Evolutionary conservation across 1,140 invertebrate species (phyloP).

Genomic region (Drosophila navojoa): DNA sequence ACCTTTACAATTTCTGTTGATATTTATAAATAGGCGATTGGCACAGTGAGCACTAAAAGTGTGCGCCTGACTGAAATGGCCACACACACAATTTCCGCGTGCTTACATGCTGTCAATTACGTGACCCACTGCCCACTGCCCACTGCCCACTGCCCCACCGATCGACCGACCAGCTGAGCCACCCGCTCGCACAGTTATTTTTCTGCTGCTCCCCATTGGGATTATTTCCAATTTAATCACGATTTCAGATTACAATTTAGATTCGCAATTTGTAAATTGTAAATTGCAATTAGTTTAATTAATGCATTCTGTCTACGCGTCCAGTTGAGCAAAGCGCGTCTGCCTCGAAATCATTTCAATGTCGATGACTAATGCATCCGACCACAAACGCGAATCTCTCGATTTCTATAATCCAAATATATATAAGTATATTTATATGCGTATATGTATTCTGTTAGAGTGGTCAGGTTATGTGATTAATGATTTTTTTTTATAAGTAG

Average conservation of each 20-base stretch:
- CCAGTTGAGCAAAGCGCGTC: conserved; percentile 18
- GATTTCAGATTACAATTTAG: conserved; percentile 73
- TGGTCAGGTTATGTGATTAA: background rate
- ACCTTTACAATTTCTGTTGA: background rate
- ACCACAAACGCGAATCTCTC: background rate
- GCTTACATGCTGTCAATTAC: conserved; percentile 60
- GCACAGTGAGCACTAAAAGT: conserved; percentile 32
- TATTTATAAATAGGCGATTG: background rate
- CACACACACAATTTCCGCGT: conserved; percentile 72
- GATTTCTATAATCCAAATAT: conserved; percentile 17
- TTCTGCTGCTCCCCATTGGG: background rate
- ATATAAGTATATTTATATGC: background rate
- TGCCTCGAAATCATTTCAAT: conserved; percentile 4
- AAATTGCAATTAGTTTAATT: conserved; percentile 68
- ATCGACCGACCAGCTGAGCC: no score
- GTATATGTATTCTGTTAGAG: background rate
- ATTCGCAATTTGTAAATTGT: conserved; percentile 55
- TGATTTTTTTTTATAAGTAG: background rate
- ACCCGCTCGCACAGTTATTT: no score
- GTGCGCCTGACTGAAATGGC: conserved; percentile 37
- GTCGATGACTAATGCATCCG: conserved; percentile 31
- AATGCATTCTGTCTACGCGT: conserved; percentile 65
- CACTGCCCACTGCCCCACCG: conserved; percentile 3
- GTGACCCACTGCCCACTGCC: conserved; percentile 48
- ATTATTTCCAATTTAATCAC: conserved; percentile 53